A percentile compares a stretch with the other conserved stretches of the same genome.
Conservation (phyloP, 2,888 invertebrate species). For the Crematogaster levior region DNA sequence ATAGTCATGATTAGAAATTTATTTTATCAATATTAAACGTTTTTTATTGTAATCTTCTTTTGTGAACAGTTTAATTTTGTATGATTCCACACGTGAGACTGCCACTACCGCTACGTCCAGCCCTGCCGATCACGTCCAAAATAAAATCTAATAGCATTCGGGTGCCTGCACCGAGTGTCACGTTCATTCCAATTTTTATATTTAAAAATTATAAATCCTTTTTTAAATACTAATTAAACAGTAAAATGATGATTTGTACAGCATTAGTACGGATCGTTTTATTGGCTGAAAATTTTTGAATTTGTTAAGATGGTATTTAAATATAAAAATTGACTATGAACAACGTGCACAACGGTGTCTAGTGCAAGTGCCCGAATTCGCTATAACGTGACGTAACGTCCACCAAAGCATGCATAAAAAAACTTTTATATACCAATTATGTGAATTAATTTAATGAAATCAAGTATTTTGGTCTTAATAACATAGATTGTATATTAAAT, state of each 20-base stretch:
- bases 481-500: background rate
- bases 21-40: background rate
- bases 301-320: too few relatives aligned
- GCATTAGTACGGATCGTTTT: too few relatives aligned
- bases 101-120: background rate
- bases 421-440: background rate
- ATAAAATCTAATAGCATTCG: too few relatives aligned
- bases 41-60: background rate
- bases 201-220: too few relatives aligned
- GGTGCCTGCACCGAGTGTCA: too few relatives aligned
- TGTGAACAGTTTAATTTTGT: background rate
- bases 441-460: background rate
- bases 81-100: background rate
- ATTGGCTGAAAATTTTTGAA: too few relatives aligned
- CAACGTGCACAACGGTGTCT: too few relatives aligned
- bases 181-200: too few relatives aligned
- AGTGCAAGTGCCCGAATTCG: too few relatives aligned
- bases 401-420: background rate
- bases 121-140: background rate
- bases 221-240: too few relatives aligned
- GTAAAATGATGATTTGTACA: too few relatives aligned
- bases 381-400: background rate
- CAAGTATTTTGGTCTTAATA: background rate
- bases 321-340: too few relatives aligned
- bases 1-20: conserved; percentile 57